These are phyloP conservation scores for Rosalia funebris DNA, from an alignment of 2,888 invertebrate genomes.

Conservation along the genomic window DNA sequence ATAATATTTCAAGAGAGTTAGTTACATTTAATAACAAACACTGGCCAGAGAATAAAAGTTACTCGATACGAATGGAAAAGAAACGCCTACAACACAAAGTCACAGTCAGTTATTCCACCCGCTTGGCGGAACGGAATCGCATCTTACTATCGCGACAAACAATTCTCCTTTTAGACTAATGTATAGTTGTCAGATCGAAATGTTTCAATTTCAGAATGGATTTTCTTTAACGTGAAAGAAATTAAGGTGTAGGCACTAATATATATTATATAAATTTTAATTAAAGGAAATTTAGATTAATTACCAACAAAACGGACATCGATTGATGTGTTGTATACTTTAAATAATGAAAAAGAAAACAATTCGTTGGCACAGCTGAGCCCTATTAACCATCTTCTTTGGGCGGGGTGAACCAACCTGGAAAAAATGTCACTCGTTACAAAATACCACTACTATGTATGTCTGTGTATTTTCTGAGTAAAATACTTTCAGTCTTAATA, in stretches of 20 bases:
- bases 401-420: slow-evolving; percentile 92
- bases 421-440: slow-evolving; percentile 52
- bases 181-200: neutral
- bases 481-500: no score
- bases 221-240: slow-evolving; percentile 21
- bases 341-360: slow-evolving; percentile 34
- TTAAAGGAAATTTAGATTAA: slow-evolving; percentile 40
- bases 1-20: neutral
- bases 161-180: no score
- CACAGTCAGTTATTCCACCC: slow-evolving; percentile 36
- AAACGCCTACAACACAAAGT: slow-evolving; percentile 31
- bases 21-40: slow-evolving; percentile 22
- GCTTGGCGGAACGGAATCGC: slow-evolving; percentile 26
- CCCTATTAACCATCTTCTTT: slow-evolving; percentile 86
- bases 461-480: no score
- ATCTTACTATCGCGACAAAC: slow-evolving; percentile 18
- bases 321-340: slow-evolving; percentile 46
- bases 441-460: neutral
- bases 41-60: slow-evolving; percentile 32
- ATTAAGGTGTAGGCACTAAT: slow-evolving; percentile 52
- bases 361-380: slow-evolving; percentile 48
- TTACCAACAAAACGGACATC: slow-evolving; percentile 44
- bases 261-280: slow-evolving; percentile 47
- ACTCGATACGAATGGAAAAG: slow-evolving; percentile 12
- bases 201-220: slow-evolving; percentile 19